phyloP scores from a whole-genome alignment of 1,140 invertebrate genomes.

The Panagrolaimus sp. region DNA sequence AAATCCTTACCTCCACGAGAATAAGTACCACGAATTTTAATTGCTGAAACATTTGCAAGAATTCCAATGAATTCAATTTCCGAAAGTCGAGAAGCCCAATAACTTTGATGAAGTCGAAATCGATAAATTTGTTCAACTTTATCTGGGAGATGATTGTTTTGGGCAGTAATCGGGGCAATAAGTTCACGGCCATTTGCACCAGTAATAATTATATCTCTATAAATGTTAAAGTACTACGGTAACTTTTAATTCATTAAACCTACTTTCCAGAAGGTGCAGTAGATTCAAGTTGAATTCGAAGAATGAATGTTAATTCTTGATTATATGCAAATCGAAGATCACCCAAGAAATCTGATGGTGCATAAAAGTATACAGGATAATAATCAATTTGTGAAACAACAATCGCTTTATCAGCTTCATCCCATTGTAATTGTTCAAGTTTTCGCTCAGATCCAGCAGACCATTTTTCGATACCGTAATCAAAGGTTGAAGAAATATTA shows the following conservation, averaged over 20 bases:
- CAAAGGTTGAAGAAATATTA: constrained; percentile 18
- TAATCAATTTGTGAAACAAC: constrained; percentile 68
- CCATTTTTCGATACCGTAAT: constrained; percentile 74
- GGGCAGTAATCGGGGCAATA: constrained; percentile 81
- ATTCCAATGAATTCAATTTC: constrained; percentile 82
- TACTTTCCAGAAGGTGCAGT: constrained; percentile 36
- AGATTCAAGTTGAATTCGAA: constrained; percentile 69
- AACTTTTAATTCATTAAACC: constrained; percentile 13
- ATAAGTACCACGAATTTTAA: constrained; percentile 88
- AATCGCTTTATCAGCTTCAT: constrained; percentile 73
- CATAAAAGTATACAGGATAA: constrained; percentile 71
- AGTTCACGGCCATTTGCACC: constrained; percentile 72
- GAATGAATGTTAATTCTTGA: constrained; percentile 79
- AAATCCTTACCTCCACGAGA: constrained; percentile 65
- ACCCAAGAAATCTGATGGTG: constrained; percentile 72
- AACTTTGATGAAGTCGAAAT: constrained; percentile 80
- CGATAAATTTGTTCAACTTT: constrained; percentile 67
- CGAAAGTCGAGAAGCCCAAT: constrained; percentile 81
- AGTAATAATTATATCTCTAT: constrained; percentile 81
- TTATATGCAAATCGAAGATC: constrained; percentile 91
- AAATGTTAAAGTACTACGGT: constrained; percentile 36
- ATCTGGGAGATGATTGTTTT: constrained; percentile 76
- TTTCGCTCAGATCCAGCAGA: constrained; percentile 68
- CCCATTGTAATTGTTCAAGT: constrained; percentile 62
- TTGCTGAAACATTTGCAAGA: constrained; percentile 82